These are phyloP conservation scores for Drosophila anceps DNA, from an alignment of 2,888 invertebrate species.

Conservation along the genomic window DNA sequence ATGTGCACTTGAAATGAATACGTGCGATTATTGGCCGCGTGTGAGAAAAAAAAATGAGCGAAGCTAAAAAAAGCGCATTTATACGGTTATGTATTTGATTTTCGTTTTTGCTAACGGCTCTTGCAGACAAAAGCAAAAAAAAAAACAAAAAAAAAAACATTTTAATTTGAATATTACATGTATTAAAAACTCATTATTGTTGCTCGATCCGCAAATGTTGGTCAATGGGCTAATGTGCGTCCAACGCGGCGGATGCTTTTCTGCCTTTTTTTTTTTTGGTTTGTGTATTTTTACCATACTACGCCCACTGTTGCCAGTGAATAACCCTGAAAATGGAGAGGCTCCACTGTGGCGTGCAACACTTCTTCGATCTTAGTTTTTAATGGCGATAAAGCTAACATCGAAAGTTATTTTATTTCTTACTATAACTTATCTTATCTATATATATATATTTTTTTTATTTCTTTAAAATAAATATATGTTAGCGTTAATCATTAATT, in stretches of 20 bases:
- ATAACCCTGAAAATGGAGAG: conserved; percentile 34
- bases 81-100: conserved; percentile 57
- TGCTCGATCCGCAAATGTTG: conserved; percentile 65
- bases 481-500: too few species aligned
- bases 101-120: conserved; percentile 59
- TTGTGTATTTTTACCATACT: neutral
- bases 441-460: neutral
- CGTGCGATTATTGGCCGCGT: conserved; percentile 64
- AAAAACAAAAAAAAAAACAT: conserved; percentile 17
- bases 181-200: conserved; percentile 76
- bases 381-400: neutral
- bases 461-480: too few species aligned
- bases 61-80: conserved; percentile 37
- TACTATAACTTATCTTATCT: neutral
- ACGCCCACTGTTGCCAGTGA: conserved; percentile 37
- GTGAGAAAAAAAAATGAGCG: conserved; percentile 8
- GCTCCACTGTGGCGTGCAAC: neutral
- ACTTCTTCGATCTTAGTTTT: neutral
- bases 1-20: conserved; percentile 75
- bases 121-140: conserved; percentile 10
- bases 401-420: neutral
- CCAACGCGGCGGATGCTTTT: conserved; percentile 52
- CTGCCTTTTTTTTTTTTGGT: neutral
- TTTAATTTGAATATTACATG: conserved; percentile 80
- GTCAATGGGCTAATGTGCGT: conserved; percentile 75